Conservation (phyloP, 2,113 vertebrate species). For the Gallinago jamesoni region DNA sequence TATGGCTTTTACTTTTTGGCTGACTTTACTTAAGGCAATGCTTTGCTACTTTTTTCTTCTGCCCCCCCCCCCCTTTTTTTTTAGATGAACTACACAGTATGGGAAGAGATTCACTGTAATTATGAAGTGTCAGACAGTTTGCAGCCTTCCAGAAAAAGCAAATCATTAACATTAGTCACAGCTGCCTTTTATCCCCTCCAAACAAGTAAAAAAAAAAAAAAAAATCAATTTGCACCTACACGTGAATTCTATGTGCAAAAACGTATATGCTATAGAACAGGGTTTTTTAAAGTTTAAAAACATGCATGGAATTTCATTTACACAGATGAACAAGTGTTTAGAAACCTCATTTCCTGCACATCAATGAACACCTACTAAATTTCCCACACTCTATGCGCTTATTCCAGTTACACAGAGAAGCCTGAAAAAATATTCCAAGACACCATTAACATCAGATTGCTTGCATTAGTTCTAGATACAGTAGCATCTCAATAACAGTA, state of each 20-base stretch:
- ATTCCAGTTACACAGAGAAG: not conserved
- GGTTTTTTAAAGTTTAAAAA: not conserved
- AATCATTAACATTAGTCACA: not conserved
- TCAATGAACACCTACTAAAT: not conserved
- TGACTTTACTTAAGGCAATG: not conserved
- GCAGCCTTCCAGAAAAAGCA: not conserved
- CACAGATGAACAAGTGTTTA: conserved; percentile 13
- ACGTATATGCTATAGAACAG: not conserved
- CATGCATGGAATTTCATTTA: not conserved
- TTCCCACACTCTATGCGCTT: not conserved
- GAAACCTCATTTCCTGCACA: not conserved
- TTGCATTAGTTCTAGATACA: not conserved
- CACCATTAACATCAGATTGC: not conserved
- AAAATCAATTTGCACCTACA: not conserved
- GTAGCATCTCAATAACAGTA: not conserved
- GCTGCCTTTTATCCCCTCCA: not conserved
- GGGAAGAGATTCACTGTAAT: not conserved
- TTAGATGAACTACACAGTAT: not conserved
- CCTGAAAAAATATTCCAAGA: not conserved
- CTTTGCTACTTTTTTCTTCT: not conserved
- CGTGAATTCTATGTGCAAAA: not conserved
- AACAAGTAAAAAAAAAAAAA: not conserved
- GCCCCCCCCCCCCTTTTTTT: no score
- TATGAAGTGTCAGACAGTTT: not conserved
- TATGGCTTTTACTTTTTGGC: not conserved